Evolutionary conservation across 2,888 invertebrate genomes (phyloP).

Genomic region (Pinctada fucata): DNA sequence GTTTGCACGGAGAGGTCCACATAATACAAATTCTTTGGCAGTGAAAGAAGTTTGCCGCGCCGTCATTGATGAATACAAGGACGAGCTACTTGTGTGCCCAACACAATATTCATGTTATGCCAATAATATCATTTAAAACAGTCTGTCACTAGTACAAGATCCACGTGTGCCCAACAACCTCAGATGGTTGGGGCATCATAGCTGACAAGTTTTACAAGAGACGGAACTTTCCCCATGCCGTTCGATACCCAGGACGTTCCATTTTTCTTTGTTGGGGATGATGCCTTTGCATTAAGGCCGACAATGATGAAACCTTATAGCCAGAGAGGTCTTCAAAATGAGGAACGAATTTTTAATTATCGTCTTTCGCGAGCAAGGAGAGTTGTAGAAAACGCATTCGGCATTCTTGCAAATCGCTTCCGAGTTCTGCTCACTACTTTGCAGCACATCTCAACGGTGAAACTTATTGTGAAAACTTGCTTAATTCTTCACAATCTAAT

Average conservation of each 20-base stretch:
- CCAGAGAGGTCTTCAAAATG: slow-evolving; percentile 17
- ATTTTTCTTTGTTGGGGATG: slow-evolving; percentile 40
- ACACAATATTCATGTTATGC: too few relatives aligned
- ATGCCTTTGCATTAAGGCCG: slow-evolving; percentile 12
- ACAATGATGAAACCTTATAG: slow-evolving; percentile 48
- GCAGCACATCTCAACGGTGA: slow-evolving; percentile 41
- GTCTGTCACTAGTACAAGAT: too few relatives aligned
- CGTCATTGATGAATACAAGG: slow-evolving; percentile 43
- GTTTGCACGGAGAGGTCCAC: slow-evolving; percentile 47
- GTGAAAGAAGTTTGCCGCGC: slow-evolving; percentile 49
- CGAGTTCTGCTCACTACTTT: slow-evolving; percentile 47
- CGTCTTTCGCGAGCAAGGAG: slow-evolving; percentile 41
- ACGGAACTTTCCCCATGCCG: slow-evolving; percentile 37
- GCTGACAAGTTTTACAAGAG: slow-evolving; percentile 41
- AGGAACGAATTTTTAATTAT: slow-evolving; percentile 42
- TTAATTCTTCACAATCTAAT: slow-evolving; percentile 50
- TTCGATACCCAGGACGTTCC: slow-evolving; percentile 43
- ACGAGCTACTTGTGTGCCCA: slow-evolving; percentile 36
- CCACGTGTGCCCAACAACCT: slow-evolving; percentile 37
- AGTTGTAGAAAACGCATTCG: slow-evolving; percentile 55
- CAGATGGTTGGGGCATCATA: slow-evolving; percentile 31
- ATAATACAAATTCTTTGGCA: slow-evolving; percentile 47
- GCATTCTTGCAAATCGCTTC: slow-evolving; percentile 52
- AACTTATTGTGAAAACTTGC: slow-evolving; percentile 31
- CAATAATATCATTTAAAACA: too few relatives aligned